Evolutionary conservation across 1,140 invertebrate genomes (phyloP).

Genomic region (Chrysomallon squamiferum): DNA sequence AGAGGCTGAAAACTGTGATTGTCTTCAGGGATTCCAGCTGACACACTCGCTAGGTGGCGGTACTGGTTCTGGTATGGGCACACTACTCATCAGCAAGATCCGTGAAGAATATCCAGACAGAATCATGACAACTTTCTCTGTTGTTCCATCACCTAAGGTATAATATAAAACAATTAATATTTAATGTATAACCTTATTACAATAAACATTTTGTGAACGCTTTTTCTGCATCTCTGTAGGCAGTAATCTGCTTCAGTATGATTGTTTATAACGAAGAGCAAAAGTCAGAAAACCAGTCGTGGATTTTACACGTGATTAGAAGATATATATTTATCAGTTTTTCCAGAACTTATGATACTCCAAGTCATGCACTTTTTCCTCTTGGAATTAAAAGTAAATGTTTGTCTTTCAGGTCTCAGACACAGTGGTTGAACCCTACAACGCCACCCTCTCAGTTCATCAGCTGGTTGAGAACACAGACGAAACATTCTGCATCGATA

Average conservation of each 20-base stretch:
- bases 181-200: background rate
- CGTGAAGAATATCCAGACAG: slow-evolving; percentile 77
- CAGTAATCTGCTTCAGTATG: no score
- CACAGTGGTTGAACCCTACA: slow-evolving; percentile 64
- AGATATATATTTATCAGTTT: no score
- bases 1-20: slow-evolving; percentile 85
- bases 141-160: slow-evolving; percentile 89
- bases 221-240: background rate
- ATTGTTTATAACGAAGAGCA: background rate
- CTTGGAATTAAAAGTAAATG: no score
- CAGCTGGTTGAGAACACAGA: slow-evolving; percentile 63
- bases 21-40: slow-evolving; percentile 76
- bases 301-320: no score
- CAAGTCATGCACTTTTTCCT: no score
- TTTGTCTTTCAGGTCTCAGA: slow-evolving; percentile 52
- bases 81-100: slow-evolving; percentile 69
- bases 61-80: slow-evolving; percentile 66
- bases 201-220: background rate
- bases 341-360: no score
- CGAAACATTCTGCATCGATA: slow-evolving; percentile 75
- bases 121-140: slow-evolving; percentile 91
- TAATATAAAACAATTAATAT: background rate
- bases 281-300: no score
- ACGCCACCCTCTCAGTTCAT: slow-evolving; percentile 62
- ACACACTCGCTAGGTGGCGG: slow-evolving; percentile 76